These are phyloP conservation scores for Dipodomys ordii DNA, from an alignment of 2,113 vertebrate species.

Conservation along the genomic window DNA sequence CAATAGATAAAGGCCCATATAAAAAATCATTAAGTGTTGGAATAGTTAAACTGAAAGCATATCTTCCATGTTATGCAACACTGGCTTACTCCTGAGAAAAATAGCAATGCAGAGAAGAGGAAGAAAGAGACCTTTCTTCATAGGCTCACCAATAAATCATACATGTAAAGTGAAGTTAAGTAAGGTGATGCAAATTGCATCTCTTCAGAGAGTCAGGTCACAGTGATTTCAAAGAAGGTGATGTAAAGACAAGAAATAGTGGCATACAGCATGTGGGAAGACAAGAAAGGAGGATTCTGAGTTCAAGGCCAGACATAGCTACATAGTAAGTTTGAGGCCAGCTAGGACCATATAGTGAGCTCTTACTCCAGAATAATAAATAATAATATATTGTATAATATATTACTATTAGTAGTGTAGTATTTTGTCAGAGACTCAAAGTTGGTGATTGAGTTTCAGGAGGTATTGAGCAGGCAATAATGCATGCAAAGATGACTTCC, in stretches of 20 bases:
- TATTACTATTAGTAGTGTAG: too few relatives aligned
- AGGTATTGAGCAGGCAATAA: neutral
- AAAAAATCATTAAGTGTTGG: neutral
- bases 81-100: neutral
- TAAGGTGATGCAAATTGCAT: neutral
- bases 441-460: neutral
- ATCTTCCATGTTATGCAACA: neutral
- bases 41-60: neutral
- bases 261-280: too few relatives aligned
- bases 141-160: neutral
- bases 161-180: neutral
- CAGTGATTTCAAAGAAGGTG: too few relatives aligned
- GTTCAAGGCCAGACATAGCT: too few relatives aligned
- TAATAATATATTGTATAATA: too few relatives aligned
- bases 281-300: too few relatives aligned
- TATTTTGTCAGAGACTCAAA: neutral
- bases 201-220: neutral
- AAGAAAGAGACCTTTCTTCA: neutral
- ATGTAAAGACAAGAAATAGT: neutral
- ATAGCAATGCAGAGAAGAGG: fast-evolving
- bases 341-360: too few relatives aligned
- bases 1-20: neutral
- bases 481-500: neutral
- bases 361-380: too few relatives aligned
- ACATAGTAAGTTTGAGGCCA: too few relatives aligned